phyloP scores from a whole-genome alignment of 2,797 vertebrate genomes.

The Esox lucius region DNA sequence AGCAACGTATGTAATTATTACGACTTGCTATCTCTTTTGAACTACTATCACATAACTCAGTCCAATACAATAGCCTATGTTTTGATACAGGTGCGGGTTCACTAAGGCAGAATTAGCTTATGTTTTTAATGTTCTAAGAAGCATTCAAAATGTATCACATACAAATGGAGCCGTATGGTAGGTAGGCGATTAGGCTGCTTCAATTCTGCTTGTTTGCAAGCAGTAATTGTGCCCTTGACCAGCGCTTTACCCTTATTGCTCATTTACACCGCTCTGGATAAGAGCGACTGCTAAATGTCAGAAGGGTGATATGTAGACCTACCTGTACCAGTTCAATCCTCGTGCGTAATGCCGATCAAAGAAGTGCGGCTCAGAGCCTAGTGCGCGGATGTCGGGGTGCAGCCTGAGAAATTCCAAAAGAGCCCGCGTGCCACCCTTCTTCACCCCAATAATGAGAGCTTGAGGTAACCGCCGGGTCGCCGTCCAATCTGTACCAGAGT shows the following conservation, averaged over 20 bases:
- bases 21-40: too few species aligned
- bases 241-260: too few species aligned
- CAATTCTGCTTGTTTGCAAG: too few species aligned
- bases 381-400: conserved; percentile 79
- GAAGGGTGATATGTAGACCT: conserved; percentile 17
- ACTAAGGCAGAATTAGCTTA: neutral
- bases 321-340: conserved; percentile 83
- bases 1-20: too few species aligned
- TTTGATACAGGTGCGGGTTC: neutral
- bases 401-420: conserved; percentile 82
- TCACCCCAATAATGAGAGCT: conserved; percentile 81
- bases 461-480: conserved; percentile 74
- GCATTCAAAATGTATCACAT: too few species aligned
- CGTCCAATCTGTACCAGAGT: conserved; percentile 71
- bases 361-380: conserved; percentile 81
- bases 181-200: too few species aligned
- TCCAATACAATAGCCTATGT: neutral
- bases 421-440: conserved; percentile 79
- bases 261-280: too few species aligned
- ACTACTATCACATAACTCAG: too few species aligned
- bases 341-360: conserved; percentile 82
- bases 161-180: too few species aligned
- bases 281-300: too few species aligned
- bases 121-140: too few species aligned
- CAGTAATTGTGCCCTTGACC: too few species aligned